phyloP scores from a whole-genome alignment of 2,113 vertebrate genomes.

The Origma solitaria region DNA sequence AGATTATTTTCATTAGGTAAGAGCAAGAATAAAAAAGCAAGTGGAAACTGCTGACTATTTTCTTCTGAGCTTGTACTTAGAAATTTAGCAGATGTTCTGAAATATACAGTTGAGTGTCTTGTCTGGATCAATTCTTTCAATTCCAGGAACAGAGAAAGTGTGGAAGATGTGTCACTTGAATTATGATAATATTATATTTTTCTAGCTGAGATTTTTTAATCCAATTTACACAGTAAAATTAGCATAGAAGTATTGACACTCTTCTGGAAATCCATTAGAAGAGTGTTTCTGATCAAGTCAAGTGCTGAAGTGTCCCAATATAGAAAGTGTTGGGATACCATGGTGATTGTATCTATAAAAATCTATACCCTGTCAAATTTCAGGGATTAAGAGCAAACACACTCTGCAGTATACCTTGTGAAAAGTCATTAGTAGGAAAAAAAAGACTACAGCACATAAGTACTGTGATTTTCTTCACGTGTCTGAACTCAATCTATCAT shows the following conservation, averaged over 20 bases:
- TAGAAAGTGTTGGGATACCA: slow-evolving; percentile 18
- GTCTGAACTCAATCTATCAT: neutral
- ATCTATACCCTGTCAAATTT: slow-evolving; percentile 11
- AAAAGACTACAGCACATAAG: neutral
- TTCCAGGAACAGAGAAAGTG: neutral
- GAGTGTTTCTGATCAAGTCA: neutral
- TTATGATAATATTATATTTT: neutral
- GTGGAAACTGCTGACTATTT: neutral
- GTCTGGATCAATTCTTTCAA: neutral
- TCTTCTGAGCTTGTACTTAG: neutral
- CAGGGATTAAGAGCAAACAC: neutral
- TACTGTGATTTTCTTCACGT: neutral
- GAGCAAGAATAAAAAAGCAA: neutral
- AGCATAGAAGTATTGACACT: neutral
- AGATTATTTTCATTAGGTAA: neutral
- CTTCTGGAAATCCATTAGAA: neutral
- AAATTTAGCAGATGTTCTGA: neutral
- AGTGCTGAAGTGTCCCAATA: neutral
- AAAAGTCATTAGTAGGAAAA: neutral
- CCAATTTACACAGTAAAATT: neutral
- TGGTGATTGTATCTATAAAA: slow-evolving; percentile 43
- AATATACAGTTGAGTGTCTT: neutral
- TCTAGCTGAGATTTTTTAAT: neutral
- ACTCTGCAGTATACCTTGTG: neutral
- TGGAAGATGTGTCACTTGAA: neutral